Percentiles rank a stretch among this genome's conserved stretches.
Evolutionary conservation across 1,140 invertebrate species (phyloP).

Genomic region (Drosophila prosaltans): DNA sequence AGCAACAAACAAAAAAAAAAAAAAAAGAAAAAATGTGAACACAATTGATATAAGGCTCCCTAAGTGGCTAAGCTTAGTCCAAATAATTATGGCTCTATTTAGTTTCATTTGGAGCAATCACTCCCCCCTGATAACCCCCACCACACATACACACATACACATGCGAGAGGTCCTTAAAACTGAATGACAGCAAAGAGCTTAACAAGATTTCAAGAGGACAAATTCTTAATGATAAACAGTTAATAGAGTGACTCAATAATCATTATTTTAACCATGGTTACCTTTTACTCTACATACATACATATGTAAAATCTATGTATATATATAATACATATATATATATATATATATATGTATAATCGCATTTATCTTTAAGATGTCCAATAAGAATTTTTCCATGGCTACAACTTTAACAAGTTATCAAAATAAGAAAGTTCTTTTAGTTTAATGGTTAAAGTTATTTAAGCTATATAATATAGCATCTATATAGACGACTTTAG

Average conservation of each 20-base stretch:
- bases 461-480: too few species aligned
- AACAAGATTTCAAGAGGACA: slow-evolving; percentile 10
- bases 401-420: too few species aligned
- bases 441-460: too few species aligned
- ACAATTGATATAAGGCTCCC: slow-evolving; percentile 8
- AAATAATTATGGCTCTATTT: slow-evolving; percentile 21
- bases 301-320: too few species aligned
- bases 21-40: background rate
- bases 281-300: slow-evolving; percentile 6
- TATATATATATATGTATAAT: too few species aligned
- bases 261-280: slow-evolving; percentile 5
- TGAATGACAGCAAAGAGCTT: slow-evolving; percentile 10
- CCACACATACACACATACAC: background rate
- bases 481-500: too few species aligned
- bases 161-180: slow-evolving; percentile 4
- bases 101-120: slow-evolving; percentile 3
- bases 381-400: too few species aligned
- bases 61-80: slow-evolving; percentile 13
- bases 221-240: slow-evolving; percentile 10
- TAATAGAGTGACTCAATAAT: background rate
- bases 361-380: too few species aligned
- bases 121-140: background rate
- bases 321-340: too few species aligned
- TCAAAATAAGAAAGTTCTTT: too few species aligned
- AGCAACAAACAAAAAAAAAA: background rate